These are phyloP conservation scores for Ochropleura plecta DNA, from an alignment of 2,888 invertebrate species.

Conservation along the genomic window DNA sequence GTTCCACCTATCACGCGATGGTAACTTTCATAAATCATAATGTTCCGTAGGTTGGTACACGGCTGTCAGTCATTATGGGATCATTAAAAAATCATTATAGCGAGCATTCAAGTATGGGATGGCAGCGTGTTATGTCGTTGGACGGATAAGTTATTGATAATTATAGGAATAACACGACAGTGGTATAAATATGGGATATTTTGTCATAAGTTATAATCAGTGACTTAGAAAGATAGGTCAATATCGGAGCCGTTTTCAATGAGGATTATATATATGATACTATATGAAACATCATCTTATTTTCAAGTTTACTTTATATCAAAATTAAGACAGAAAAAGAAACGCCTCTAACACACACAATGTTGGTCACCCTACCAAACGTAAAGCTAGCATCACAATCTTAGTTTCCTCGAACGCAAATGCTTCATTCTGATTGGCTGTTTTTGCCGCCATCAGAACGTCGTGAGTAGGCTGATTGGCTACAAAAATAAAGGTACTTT, in stretches of 20 bases:
- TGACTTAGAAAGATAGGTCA: background rate
- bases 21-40: constrained; percentile 84
- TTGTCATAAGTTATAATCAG: background rate
- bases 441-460: constrained; percentile 60
- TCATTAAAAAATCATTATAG: constrained; percentile 89
- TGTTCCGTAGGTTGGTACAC: constrained; percentile 67
- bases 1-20: constrained; percentile 83
- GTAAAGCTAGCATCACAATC: constrained; percentile 35
- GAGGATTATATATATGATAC: background rate
- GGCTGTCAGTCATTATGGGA: constrained; percentile 85
- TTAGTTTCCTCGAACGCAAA: constrained; percentile 64
- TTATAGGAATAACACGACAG: background rate
- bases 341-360: background rate
- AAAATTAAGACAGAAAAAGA: background rate
- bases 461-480: constrained; percentile 55
- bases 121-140: constrained; percentile 34
- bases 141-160: constrained; percentile 39
- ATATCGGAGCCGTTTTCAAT: no score
- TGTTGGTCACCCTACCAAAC: constrained; percentile 39
- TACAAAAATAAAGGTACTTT: constrained; percentile 69
- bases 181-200: constrained; percentile 1
- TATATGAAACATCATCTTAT: background rate
- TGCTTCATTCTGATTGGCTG: constrained; percentile 62
- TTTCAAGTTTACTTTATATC: background rate
- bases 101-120: constrained; percentile 60